These are phyloP conservation scores for Hyposoter dolosus DNA, from an alignment of 2,888 invertebrate genomes.

Conservation along the genomic window DNA sequence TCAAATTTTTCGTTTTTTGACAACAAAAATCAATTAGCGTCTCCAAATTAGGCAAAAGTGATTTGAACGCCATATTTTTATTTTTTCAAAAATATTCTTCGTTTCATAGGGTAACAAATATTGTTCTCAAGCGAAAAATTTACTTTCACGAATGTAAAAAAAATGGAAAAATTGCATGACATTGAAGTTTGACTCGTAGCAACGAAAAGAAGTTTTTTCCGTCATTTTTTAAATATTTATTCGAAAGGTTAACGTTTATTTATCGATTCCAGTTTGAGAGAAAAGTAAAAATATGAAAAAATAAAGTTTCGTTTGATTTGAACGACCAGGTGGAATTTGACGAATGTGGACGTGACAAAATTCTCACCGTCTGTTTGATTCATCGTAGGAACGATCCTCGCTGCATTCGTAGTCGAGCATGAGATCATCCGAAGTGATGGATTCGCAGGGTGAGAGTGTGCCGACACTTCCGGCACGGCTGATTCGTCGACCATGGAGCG, in stretches of 20 bases:
- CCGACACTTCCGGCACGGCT: slow-evolving; percentile 91
- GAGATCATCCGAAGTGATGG: slow-evolving; percentile 94
- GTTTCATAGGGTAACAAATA: not conserved
- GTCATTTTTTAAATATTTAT: not conserved
- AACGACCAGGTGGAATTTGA: not conserved
- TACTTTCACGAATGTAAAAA: not conserved
- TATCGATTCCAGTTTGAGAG: not conserved
- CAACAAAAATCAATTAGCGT: not conserved
- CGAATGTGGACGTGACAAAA: slow-evolving; percentile 4
- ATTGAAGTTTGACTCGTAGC: not conserved
- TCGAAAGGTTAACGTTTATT: not conserved
- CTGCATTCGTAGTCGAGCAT: slow-evolving; percentile 94
- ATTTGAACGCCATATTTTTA: not conserved
- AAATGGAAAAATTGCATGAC: not conserved
- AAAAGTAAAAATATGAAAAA: not conserved
- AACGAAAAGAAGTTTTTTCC: not conserved
- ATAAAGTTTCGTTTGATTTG: not conserved
- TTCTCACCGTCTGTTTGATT: slow-evolving; percentile 86
- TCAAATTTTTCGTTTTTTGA: not conserved
- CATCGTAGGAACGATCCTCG: slow-evolving; percentile 87
- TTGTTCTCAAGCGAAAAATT: not conserved
- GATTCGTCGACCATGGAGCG: slow-evolving; percentile 83
- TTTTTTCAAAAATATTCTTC: not conserved
- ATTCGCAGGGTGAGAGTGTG: slow-evolving; percentile 93
- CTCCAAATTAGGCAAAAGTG: not conserved